Base-by-base conservation (phyloP, 2,888 invertebrate genomes). In the Steromphala cineraria region DNA sequence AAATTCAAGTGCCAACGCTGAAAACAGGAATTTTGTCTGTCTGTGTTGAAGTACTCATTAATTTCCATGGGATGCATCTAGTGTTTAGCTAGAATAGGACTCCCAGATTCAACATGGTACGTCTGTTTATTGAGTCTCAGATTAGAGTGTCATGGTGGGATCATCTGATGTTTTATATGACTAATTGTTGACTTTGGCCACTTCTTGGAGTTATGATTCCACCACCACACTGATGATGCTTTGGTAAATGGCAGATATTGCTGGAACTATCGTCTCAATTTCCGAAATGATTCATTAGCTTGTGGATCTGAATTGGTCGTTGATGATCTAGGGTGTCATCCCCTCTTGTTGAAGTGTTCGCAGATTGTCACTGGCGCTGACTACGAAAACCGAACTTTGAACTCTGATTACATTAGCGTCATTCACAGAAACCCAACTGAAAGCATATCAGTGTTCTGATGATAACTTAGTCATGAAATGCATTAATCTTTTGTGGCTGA, bases 391-490 rank as follows among this genome's bases (percentile, higher is more conserved):
- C 28, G 62, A 28, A 24, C 28, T 24, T 13, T 24, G 62, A 62
- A 24, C 28, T 17, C 28, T 13, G 24, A 24, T 28, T 62, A 62
- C 62, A 62, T 62, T 62, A 28, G 21, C 24, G 21, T 62, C 62
- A 13, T 62, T 62, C 28, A 46, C 24, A 62, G 62, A 62, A 24
- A 62, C 62, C 24, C 62, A 24, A 24, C 62, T 15, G 46, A 46
- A 62, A 62, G 21, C 62, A 62, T 62, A 24, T 62, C 24, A 62
- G 28, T 28, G 28, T 62, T 62, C 62, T 24, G 24, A 62, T 62
- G 62, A 62, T 62, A 62, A 62, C 62, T 62, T 62, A 62, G 62
- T 62, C 62, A 62, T 62, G 62, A 62, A 62, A 62, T 62, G 62
- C 62, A 62, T 62, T 62, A 62, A 62, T 62, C 62, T 62, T 62